These are phyloP conservation scores for Chironomus tepperi DNA, from an alignment of 1,140 invertebrate species.

Conservation along the genomic window DNA sequence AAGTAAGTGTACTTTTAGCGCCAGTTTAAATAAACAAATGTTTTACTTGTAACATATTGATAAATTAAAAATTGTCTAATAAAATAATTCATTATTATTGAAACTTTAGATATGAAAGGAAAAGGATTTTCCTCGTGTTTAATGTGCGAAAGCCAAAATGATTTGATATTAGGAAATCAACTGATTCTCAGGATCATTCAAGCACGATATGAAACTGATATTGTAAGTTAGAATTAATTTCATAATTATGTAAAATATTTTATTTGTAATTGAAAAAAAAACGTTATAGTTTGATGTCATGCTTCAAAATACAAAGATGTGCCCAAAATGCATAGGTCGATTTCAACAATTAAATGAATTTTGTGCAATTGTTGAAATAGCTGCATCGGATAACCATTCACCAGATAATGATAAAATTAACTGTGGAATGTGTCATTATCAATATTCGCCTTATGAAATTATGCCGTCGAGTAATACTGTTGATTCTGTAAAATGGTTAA, in stretches of 20 bases:
- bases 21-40: too few species aligned
- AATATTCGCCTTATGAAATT: too few species aligned
- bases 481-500: neutral
- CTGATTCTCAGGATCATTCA: neutral
- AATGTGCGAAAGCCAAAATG: neutral
- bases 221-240: neutral
- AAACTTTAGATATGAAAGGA: neutral
- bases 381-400: neutral
- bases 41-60: too few species aligned
- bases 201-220: neutral
- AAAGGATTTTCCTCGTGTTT: neutral
- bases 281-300: neutral
- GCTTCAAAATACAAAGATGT: neutral
- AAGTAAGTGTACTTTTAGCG: too few species aligned
- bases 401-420: neutral
- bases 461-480: neutral
- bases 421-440: neutral
- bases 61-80: too few species aligned
- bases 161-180: neutral
- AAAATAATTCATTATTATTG: too few species aligned
- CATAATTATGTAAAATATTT: neutral
- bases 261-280: neutral
- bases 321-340: neutral
- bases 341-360: neutral
- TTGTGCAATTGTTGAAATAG: neutral